Percentiles rank a stretch among this genome's conserved stretches.
These are phyloP conservation scores for Crenichthys baileyi DNA, from an alignment of 2,797 vertebrate species.

Conservation along the genomic window DNA sequence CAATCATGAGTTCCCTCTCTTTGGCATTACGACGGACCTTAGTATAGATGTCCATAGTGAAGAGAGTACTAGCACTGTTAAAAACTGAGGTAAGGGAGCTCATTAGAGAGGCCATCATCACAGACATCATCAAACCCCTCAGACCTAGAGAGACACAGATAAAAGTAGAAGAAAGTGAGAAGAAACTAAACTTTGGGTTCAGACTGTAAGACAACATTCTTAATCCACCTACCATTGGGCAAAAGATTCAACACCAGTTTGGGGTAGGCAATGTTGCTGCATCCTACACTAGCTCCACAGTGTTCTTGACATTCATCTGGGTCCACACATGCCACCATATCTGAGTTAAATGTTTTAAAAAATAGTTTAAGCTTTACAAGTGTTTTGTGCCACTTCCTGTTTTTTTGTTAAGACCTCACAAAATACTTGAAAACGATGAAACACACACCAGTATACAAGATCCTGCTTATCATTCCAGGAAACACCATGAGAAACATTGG, in stretches of 20 bases:
- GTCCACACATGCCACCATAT: constrained; percentile 87
- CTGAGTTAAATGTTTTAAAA: constrained; percentile 65
- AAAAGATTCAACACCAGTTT: constrained; percentile 93
- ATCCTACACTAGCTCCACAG: constrained; percentile 88
- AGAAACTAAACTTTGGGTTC: neutral
- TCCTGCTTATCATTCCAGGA: constrained; percentile 96
- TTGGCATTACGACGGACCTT: constrained; percentile 81
- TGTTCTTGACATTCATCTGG: constrained; percentile 77
- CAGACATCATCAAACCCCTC: constrained; percentile 93
- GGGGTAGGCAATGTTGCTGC: constrained; percentile 93
- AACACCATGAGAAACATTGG: constrained; percentile 97
- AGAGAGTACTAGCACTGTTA: constrained; percentile 94
- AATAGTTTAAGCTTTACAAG: neutral
- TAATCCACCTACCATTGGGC: constrained; percentile 86
- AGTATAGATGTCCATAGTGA: constrained; percentile 96
- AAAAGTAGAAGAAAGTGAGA: neutral
- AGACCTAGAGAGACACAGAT: constrained; percentile 81
- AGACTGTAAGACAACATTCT: neutral
- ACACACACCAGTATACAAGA: constrained; percentile 87
- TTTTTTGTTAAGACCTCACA: neutral
- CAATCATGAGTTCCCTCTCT: constrained; percentile 92
- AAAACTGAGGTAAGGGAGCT: constrained; percentile 97
- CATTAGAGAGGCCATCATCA: constrained; percentile 98
- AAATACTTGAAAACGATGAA: neutral
- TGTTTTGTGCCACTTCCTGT: neutral